Conservation (phyloP, 2,888 invertebrate species). For the Meteorus colon region DNA sequence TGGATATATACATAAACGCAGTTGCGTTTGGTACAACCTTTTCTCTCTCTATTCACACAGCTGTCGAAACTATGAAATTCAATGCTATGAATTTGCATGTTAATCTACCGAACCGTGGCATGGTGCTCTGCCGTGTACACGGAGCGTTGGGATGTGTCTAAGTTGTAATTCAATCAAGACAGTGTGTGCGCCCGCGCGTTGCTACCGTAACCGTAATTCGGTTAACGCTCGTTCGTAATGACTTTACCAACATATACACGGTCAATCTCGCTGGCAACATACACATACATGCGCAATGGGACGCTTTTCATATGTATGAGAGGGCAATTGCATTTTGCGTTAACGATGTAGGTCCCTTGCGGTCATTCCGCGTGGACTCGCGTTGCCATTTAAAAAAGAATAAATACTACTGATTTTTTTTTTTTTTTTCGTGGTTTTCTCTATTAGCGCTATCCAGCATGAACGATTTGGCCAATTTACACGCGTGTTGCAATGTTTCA, state of each 20-base stretch:
- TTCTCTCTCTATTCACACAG: slow-evolving; percentile 57
- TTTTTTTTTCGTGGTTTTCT: slow-evolving; percentile 1
- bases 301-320: slow-evolving; percentile 36
- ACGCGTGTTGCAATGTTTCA: too few relatives aligned
- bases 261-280: slow-evolving; percentile 53
- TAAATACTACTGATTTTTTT: background rate
- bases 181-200: slow-evolving; percentile 48
- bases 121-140: slow-evolving; percentile 54
- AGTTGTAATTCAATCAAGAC: slow-evolving; percentile 69
- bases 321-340: slow-evolving; percentile 45
- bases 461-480: background rate
- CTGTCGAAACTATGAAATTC: slow-evolving; percentile 71
- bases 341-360: slow-evolving; percentile 2
- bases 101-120: slow-evolving; percentile 61
- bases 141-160: slow-evolving; percentile 61
- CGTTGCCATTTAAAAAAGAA: background rate
- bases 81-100: slow-evolving; percentile 69
- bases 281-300: slow-evolving; percentile 12
- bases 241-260: slow-evolving; percentile 61
- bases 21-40: slow-evolving; percentile 14
- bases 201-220: slow-evolving; percentile 63
- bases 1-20: slow-evolving; percentile 18
- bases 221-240: slow-evolving; percentile 64
- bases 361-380: background rate
- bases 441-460: background rate